Evolutionary conservation across 2,113 vertebrate species (phyloP).

Genomic region (Daboia siamensis): DNA sequence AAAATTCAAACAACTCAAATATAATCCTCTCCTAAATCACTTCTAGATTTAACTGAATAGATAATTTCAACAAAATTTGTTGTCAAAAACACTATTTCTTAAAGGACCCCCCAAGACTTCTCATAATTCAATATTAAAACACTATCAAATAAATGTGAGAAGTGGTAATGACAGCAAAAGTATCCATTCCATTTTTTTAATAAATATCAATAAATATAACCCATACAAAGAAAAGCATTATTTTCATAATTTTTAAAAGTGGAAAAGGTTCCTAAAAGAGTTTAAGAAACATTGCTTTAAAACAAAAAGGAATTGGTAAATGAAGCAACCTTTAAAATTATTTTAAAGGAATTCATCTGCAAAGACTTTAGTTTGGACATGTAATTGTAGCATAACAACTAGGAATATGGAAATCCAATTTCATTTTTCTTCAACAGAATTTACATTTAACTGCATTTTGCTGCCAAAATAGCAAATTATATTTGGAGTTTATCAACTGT

Average conservation of each 20-base stretch:
- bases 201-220: not conserved
- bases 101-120: not conserved
- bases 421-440: not conserved
- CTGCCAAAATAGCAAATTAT: not conserved
- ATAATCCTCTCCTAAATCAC: not conserved
- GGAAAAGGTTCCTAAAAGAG: not conserved
- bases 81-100: not conserved
- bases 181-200: not conserved
- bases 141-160: not conserved
- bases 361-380: not conserved
- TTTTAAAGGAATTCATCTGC: not conserved
- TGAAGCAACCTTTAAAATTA: not conserved
- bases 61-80: not conserved
- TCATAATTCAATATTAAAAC: not conserved
- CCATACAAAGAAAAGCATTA: not conserved
- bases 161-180: not conserved
- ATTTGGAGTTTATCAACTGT: not conserved
- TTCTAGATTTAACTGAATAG: not conserved
- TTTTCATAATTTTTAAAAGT: not conserved
- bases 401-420: not conserved
- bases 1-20: not conserved
- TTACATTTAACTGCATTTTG: not conserved
- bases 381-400: not conserved
- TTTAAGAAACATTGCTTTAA: not conserved
- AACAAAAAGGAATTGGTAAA: not conserved